phyloP scores from a whole-genome alignment of 2,888 invertebrate genomes.

The Zonitis immaculata region DNA sequence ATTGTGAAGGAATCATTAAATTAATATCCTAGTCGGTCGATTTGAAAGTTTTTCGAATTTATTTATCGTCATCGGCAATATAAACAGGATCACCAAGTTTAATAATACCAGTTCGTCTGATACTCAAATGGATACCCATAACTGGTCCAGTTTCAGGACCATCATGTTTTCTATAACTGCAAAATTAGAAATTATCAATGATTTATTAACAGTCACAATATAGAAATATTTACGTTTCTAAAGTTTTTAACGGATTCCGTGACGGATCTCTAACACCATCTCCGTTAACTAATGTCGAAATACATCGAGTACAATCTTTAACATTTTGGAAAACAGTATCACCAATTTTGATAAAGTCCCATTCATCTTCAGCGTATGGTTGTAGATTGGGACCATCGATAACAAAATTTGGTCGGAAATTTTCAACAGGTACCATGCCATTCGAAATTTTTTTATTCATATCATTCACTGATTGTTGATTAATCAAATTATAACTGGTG shows the following conservation, averaged over 20 bases:
- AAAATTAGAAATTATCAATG: too few species aligned
- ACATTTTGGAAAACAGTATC: conserved; percentile 51
- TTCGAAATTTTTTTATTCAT: conserved; percentile 49
- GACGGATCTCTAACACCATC: conserved; percentile 46
- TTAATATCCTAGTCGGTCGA: too few species aligned
- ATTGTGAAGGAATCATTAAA: too few species aligned
- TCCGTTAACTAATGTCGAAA: conserved; percentile 47
- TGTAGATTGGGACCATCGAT: conserved; percentile 45
- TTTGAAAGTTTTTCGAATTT: too few species aligned
- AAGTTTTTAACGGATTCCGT: conserved; percentile 52
- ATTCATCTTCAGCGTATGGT: conserved; percentile 53
- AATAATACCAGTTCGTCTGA: conserved; percentile 49
- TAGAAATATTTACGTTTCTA: conserved; percentile 53
- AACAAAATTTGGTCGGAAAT: conserved; percentile 57
- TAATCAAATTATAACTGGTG: conserved; percentile 52
- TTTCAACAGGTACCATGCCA: conserved; percentile 44
- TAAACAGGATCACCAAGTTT: conserved; percentile 52
- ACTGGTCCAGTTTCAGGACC: conserved; percentile 42
- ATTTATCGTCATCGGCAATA: conserved; percentile 33
- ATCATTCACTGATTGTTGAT: conserved; percentile 52
- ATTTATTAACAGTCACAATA: too few species aligned
- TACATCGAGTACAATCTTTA: conserved; percentile 55
- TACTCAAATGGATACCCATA: conserved; percentile 52
- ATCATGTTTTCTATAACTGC: conserved; percentile 50
- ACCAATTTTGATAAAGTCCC: conserved; percentile 57